These are phyloP conservation scores for Mormoops blainvillei DNA, from an alignment of 2,113 vertebrate genomes.

Conservation along the genomic window DNA sequence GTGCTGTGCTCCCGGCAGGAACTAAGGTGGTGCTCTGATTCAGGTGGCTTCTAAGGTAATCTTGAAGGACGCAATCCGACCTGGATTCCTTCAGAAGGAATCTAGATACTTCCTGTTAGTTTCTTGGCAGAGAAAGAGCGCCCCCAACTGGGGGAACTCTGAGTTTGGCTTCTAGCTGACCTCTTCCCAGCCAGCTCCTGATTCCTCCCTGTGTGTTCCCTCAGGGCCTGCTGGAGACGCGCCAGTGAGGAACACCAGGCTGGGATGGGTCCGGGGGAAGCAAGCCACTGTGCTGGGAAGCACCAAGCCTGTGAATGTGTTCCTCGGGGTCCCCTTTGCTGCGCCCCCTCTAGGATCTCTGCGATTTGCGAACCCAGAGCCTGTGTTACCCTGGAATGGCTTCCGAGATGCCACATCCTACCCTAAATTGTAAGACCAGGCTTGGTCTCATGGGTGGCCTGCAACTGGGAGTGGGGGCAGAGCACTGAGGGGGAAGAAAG, in stretches of 20 bases:
- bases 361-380: slow-evolving; percentile 36
- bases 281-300: slow-evolving; percentile 78
- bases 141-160: too few species aligned
- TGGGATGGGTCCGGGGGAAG: slow-evolving; percentile 79
- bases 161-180: accelerated
- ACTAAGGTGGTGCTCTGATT: neutral
- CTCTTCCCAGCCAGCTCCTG: neutral
- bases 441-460: neutral
- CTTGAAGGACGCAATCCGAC: neutral
- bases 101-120: too few species aligned
- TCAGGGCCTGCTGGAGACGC: neutral
- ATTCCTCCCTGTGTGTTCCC: neutral
- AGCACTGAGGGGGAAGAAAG: neutral
- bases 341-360: slow-evolving; percentile 69
- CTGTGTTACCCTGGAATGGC: slow-evolving; percentile 78
- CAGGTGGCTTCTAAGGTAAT: neutral
- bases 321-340: slow-evolving; percentile 82
- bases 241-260: slow-evolving; percentile 63
- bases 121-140: neutral
- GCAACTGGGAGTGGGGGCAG: neutral
- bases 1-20: neutral
- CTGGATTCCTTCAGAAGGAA: neutral
- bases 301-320: slow-evolving; percentile 75
- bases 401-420: slow-evolving; percentile 44
- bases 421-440: slow-evolving; percentile 56